Conservation (phyloP, 2,797 vertebrate genomes). For the Cryptoprocta ferox region DNA sequence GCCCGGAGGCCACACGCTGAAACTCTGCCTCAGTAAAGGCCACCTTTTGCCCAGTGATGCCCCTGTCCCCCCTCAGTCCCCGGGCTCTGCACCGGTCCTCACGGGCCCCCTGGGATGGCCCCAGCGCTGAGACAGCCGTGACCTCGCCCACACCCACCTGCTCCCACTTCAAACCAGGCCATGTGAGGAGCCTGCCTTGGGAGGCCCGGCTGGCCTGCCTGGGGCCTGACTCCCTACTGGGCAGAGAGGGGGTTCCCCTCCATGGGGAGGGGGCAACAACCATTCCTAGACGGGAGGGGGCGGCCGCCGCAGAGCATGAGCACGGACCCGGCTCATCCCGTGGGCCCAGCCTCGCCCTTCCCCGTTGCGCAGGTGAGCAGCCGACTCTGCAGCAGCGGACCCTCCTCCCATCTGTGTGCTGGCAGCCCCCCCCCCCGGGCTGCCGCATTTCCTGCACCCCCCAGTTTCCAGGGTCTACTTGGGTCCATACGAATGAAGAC, state of each 20-base stretch:
- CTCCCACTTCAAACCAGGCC: neutral
- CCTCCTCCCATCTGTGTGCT: too few relatives aligned
- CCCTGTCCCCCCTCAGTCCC: neutral
- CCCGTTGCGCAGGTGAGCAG: rapidly evolving
- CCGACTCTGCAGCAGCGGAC: rapidly evolving
- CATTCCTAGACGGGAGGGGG: neutral
- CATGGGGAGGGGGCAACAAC: rapidly evolving
- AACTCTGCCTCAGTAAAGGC: neutral
- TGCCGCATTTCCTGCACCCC: neutral
- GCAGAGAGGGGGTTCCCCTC: neutral
- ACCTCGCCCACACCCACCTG: neutral
- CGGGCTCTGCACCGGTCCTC: neutral
- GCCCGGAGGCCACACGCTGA: neutral
- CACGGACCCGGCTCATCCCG: too few relatives aligned
- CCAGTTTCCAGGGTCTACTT: neutral
- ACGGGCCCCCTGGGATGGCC: neutral
- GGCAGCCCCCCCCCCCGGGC: neutral
- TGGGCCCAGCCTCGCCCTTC: neutral
- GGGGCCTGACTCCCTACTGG: neutral
- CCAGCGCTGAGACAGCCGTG: neutral
- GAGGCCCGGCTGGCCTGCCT: neutral
- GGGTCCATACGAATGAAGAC: neutral
- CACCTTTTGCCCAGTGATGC: rapidly evolving
- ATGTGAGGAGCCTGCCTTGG: neutral
- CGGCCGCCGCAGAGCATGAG: rapidly evolving